Conservation (phyloP, 1,140 invertebrate genomes). For the Drosophila rhopaloa region DNA sequence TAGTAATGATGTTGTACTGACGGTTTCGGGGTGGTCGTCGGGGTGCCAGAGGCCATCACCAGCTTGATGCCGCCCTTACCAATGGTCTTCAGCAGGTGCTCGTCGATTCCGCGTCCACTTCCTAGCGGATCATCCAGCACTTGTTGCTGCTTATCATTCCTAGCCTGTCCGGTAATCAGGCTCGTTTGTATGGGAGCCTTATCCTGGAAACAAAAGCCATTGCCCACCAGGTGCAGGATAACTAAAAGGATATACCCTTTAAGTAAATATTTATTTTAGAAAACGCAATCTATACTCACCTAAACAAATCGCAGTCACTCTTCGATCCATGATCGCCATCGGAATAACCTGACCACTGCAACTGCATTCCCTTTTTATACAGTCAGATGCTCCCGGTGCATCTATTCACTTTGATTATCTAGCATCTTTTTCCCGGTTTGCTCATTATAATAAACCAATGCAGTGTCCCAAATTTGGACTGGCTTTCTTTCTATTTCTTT, state of each 20-base stretch:
- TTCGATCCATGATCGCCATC: constrained; percentile 30
- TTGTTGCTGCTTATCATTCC: constrained; percentile 58
- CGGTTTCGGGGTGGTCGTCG: constrained; percentile 61
- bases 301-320: constrained; percentile 26
- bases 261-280: too few species aligned
- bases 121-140: constrained; percentile 40
- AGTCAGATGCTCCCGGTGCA: constrained; percentile 35
- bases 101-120: constrained; percentile 52
- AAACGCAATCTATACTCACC: constrained; percentile 6
- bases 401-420: constrained; percentile 22
- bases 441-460: constrained; percentile 70
- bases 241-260: constrained; percentile 16
- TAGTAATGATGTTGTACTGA: constrained; percentile 74
- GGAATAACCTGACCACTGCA: constrained; percentile 31
- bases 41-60: constrained; percentile 44
- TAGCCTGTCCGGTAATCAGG: constrained; percentile 43
- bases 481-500: constrained; percentile 30
- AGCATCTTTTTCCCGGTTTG: constrained; percentile 48
- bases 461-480: constrained; percentile 49
- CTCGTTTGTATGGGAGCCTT: constrained; percentile 58
- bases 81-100: constrained; percentile 60
- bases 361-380: constrained; percentile 53
- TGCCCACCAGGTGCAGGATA: constrained; percentile 40
- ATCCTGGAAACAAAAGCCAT: constrained; percentile 50
- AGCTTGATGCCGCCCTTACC: constrained; percentile 75